A percentile compares a stretch with the other conserved stretches of the same genome.
These are phyloP conservation scores for Lasioglossum lativentre DNA, from an alignment of 2,888 invertebrate species.

Conservation along the genomic window DNA sequence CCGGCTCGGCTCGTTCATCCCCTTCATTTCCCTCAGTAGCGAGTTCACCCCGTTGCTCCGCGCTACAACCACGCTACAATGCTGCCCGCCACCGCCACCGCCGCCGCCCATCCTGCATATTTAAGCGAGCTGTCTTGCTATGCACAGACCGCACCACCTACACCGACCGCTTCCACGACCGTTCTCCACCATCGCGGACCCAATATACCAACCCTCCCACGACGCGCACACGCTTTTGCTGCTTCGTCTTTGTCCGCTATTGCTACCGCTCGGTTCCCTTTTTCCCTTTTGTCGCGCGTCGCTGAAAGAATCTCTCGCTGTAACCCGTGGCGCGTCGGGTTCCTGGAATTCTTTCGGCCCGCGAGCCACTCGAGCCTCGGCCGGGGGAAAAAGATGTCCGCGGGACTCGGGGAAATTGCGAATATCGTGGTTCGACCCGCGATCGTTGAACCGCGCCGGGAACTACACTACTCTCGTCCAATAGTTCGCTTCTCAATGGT, in stretches of 20 bases:
- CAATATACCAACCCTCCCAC: conserved; percentile 25
- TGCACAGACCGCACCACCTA: conserved; percentile 77
- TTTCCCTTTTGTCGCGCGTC: conserved; percentile 26
- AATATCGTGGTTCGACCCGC: neutral
- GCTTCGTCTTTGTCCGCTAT: conserved; percentile 41
- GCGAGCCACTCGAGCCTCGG: neutral
- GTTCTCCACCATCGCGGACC: conserved; percentile 66
- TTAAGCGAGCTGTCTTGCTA: conserved; percentile 84
- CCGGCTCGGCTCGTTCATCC: conserved; percentile 70
- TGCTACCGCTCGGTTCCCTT: conserved; percentile 23
- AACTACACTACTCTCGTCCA: neutral
- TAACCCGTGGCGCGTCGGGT: neutral
- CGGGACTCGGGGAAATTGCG: neutral
- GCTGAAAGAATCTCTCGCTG: conserved; percentile 5
- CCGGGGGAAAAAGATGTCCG: neutral
- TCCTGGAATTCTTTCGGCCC: conserved; percentile 10
- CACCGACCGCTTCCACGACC: conserved; percentile 62
- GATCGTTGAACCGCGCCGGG: neutral
- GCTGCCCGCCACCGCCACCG: conserved; percentile 80
- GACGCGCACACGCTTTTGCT: conserved; percentile 29
- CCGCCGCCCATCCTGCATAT: conserved; percentile 84
- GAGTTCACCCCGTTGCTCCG: conserved; percentile 82
- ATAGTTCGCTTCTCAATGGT: neutral
- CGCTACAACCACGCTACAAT: conserved; percentile 82
- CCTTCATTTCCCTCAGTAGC: conserved; percentile 79